phyloP scores from a whole-genome alignment of 2,888 invertebrate genomes.

The Phania funesta region DNA sequence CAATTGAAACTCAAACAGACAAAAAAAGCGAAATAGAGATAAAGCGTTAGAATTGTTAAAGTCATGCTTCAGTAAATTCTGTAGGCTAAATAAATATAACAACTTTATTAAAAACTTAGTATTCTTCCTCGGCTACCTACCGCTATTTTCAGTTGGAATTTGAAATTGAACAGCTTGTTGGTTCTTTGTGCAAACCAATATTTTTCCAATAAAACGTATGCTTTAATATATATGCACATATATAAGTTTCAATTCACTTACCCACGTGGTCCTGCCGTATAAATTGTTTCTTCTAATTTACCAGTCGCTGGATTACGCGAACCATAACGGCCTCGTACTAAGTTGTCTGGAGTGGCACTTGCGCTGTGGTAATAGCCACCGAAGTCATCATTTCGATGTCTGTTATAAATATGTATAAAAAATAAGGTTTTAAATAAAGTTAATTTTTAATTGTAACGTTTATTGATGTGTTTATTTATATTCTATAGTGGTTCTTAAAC shows the following conservation, averaged over 20 bases:
- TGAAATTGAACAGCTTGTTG: neutral
- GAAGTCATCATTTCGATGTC: conserved; percentile 84
- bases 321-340: conserved; percentile 87
- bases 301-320: conserved; percentile 87
- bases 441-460: neutral
- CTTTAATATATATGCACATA: neutral
- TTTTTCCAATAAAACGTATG: no score
- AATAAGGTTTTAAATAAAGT: neutral
- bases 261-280: conserved; percentile 89
- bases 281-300: conserved; percentile 85
- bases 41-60: conserved; percentile 74
- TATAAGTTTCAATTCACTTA: conserved; percentile 75
- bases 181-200: no score
- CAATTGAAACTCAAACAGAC: conserved; percentile 43
- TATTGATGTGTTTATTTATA: neutral
- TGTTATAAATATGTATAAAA: conserved; percentile 51
- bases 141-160: conserved; percentile 59
- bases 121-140: neutral
- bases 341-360: conserved; percentile 84
- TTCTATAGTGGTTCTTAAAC: no score
- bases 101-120: conserved; percentile 28
- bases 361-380: conserved; percentile 86
- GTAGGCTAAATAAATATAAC: conserved; percentile 52
- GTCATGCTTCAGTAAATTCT: conserved; percentile 75
- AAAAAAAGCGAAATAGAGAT: conserved; percentile 19